Base-by-base conservation (phyloP, 2,797 vertebrate species). In the Sebastes miniatus region DNA sequence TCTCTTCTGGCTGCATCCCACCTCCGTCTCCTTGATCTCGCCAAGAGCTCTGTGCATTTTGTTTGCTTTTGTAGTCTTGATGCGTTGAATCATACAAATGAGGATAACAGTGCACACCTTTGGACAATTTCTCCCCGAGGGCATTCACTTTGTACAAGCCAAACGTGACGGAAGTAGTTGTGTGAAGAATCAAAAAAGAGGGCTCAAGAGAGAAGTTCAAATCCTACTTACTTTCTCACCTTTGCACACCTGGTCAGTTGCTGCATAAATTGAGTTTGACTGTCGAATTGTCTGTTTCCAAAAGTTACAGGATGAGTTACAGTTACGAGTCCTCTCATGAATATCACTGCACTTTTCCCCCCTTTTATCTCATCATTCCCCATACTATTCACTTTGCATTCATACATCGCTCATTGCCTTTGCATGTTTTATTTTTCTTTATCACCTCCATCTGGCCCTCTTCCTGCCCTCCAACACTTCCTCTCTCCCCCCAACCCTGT, bases 371-470 rank as follows among this genome's bases (percentile, higher is more conserved):
- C 43, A 63, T 22, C 8, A 5, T 79, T 43, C 27, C 12, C 11
- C 27, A 29, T 22, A 58, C 62, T 50, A 74, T 80, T 83, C 73
- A 65, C 3, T 68, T 67, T n/a, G 12, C 72, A 80, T 67, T 76
- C 68, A 63, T 20, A 24, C 59, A 63, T 70, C 5, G 54, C 13
- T 27, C 13, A 12, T 62, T 43, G 54, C 59, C 24, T 59, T 73
- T 50, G 57, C 39, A 29, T 27, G 34, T 61, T 72, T 56, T 65
- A 34, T 16, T 43, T 76, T 29, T 39, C 32, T 65, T 25, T 61
- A 59, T 70, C 13, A 11, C 54, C 65, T 81, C 84, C 76, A 34
- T 88, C 63, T 79, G 79, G 62, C 75, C 75, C 67, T 77, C 76
- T 43, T 76, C 59, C 59, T 74, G 54, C 68, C 70, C 77, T 36